A percentile compares a stretch with the other conserved stretches of the same genome.
phyloP scores from a whole-genome alignment of 2,888 invertebrate species.

The Leuctra nigra region DNA sequence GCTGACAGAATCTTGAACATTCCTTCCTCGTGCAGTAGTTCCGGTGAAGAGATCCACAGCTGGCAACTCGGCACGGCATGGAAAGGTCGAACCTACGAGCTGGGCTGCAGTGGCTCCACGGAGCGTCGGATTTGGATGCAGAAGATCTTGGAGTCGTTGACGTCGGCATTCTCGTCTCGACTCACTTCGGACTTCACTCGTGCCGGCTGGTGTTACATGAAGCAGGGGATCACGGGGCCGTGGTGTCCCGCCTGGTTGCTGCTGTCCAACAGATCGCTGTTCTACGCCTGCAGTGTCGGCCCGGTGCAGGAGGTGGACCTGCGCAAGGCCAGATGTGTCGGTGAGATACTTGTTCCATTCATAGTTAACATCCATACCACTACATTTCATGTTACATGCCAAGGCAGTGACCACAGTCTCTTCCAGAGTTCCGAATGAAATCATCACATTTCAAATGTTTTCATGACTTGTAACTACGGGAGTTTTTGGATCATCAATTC shows the following conservation, averaged over 20 bases:
- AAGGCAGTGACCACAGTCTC: too few species aligned
- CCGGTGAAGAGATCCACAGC: too few species aligned
- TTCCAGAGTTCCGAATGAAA: too few species aligned
- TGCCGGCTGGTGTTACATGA: constrained; percentile 75
- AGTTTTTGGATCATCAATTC: too few species aligned
- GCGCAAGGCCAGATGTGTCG: constrained; percentile 71
- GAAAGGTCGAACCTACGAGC: constrained; percentile 33
- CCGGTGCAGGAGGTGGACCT: constrained; percentile 62
- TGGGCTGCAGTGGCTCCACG: constrained; percentile 32
- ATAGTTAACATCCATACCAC: too few species aligned
- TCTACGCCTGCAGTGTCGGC: constrained; percentile 48
- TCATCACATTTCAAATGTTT: too few species aligned
- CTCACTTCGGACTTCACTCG: constrained; percentile 64
- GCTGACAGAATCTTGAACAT: too few species aligned
- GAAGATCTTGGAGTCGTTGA: constrained; percentile 66
- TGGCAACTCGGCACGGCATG: too few species aligned
- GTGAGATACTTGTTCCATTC: constrained; percentile 45
- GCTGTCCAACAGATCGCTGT: constrained; percentile 56
- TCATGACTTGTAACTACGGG: too few species aligned
- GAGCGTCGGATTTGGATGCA: constrained; percentile 65
- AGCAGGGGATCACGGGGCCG: constrained; percentile 59
- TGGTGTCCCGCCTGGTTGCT: constrained; percentile 81
- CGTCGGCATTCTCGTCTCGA: constrained; percentile 57
- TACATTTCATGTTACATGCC: too few species aligned
- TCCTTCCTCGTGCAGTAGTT: too few species aligned